These are phyloP conservation scores for Whitmania pigra DNA, from an alignment of 1,140 invertebrate species.

Conservation along the genomic window DNA sequence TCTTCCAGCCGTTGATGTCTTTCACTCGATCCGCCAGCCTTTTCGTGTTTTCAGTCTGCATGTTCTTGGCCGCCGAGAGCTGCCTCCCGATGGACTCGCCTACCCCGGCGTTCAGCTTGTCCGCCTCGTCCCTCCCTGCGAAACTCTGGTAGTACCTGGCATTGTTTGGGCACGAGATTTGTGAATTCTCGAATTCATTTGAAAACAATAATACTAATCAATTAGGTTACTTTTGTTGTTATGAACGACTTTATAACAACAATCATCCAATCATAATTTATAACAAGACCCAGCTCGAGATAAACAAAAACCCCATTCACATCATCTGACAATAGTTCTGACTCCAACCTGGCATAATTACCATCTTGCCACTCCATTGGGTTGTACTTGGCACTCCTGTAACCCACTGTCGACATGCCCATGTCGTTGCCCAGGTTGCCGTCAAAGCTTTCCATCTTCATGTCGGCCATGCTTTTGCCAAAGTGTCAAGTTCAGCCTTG, in stretches of 20 bases:
- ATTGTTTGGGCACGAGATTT: background rate
- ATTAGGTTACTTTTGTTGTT: too few relatives aligned
- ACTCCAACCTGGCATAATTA: conserved; percentile 36
- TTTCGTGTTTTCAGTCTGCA: conserved; percentile 40
- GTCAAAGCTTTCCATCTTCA: background rate
- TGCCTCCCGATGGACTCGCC: conserved; percentile 30
- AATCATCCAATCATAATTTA: too few relatives aligned
- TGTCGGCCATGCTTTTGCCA: background rate
- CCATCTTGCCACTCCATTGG: conserved; percentile 41
- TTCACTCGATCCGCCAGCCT: conserved; percentile 39
- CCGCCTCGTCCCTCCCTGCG: conserved; percentile 37
- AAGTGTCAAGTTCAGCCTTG: background rate
- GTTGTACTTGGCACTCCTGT: conserved; percentile 39
- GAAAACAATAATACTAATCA: too few relatives aligned
- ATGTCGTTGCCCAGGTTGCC: conserved; percentile 39
- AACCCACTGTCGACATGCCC: conserved; percentile 42
- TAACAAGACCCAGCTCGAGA: too few relatives aligned
- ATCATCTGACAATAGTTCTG: too few relatives aligned
- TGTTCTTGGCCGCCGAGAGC: conserved; percentile 31
- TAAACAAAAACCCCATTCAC: too few relatives aligned
- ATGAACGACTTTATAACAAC: too few relatives aligned
- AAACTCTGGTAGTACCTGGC: conserved; percentile 39
- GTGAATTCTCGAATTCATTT: too few relatives aligned
- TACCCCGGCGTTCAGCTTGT: conserved; percentile 32
- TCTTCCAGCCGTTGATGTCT: conserved; percentile 43